Percentiles rank a stretch among this genome's conserved stretches.
These are phyloP conservation scores for Octomys mimax DNA, from an alignment of 2,797 vertebrate species.

Conservation along the genomic window DNA sequence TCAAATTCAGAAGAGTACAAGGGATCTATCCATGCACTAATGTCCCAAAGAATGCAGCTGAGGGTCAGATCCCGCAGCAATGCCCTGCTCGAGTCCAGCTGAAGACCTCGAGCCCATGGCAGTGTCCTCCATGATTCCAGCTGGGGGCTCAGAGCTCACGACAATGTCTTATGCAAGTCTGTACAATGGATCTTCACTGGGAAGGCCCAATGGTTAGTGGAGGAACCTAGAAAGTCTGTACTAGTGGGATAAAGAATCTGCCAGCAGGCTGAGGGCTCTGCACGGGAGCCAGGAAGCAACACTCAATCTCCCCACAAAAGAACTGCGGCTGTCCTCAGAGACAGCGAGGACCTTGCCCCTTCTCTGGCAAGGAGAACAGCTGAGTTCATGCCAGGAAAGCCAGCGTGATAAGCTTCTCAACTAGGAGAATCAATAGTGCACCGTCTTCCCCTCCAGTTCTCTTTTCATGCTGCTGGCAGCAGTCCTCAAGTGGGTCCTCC, in stretches of 20 bases:
- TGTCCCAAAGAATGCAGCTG: background rate
- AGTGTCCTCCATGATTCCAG: background rate
- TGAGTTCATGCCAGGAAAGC: background rate
- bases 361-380: background rate
- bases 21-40: background rate
- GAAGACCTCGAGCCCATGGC: background rate
- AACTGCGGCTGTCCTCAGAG: background rate
- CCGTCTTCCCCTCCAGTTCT: background rate
- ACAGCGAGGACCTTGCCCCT: background rate
- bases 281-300: background rate
- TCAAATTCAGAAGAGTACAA: too few species aligned
- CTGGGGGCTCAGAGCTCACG: background rate
- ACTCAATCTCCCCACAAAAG: background rate
- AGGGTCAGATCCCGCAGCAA: background rate
- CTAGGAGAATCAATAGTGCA: background rate
- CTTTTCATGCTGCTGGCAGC: background rate
- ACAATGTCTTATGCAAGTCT: background rate
- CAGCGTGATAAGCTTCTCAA: background rate
- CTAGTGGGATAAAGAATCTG: background rate
- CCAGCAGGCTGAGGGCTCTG: background rate
- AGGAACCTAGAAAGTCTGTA: background rate
- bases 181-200: too few species aligned
- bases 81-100: background rate
- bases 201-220: background rate
- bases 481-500: background rate